Base-by-base conservation (phyloP, 2,113 vertebrate species). In the Gymnarchus niloticus region DNA sequence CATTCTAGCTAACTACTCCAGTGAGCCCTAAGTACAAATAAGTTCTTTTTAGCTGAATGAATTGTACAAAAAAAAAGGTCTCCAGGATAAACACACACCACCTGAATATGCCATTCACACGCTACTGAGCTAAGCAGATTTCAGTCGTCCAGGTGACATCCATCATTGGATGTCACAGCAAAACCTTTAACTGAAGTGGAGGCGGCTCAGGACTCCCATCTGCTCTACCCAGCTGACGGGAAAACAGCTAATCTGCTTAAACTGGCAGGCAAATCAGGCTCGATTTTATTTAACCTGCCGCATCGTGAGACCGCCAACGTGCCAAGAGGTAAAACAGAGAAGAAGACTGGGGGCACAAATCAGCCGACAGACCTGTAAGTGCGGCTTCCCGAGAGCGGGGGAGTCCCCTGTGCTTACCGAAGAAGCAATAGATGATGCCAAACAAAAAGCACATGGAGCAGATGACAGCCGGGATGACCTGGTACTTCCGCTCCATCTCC, bases 381-480 rank as follows among this genome's bases (percentile, higher is more conserved):
- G n/a, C n/a, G n/a, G 54, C 54, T 56, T 8, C 9, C 9, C 6
- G 3, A 54, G 52, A 52, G 25, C 49, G 6, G 23, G 2, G 21
- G 2, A 37, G 21, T 2, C 7, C 2, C 46, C 21, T 48, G 73
- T 5, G 44, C 96, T 85, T 93, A 97, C 96, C 96, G 0, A 97
- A 94, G 88, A 97, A 96, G 90, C 95, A 95, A 91, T 96, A 97
- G 93, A 97, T 90, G 88, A 97, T 91, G 78, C 96, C 96, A 37
- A 97, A 93, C 77, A 94, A 90, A 85, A 96, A 94, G 91, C 95
- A 95, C 78, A 96, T 90, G 14, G 93, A 92, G 90, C 94, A 96
- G 88, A 96, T 92, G n/a, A 95, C 86, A 12, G 93, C 91, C 0
- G 96, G 95, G 86, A 96, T 89, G 87, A 95, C 88, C 56, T 96